phyloP scores from a whole-genome alignment of 2,113 vertebrate genomes.

The Crotophaga sulcirostris region DNA sequence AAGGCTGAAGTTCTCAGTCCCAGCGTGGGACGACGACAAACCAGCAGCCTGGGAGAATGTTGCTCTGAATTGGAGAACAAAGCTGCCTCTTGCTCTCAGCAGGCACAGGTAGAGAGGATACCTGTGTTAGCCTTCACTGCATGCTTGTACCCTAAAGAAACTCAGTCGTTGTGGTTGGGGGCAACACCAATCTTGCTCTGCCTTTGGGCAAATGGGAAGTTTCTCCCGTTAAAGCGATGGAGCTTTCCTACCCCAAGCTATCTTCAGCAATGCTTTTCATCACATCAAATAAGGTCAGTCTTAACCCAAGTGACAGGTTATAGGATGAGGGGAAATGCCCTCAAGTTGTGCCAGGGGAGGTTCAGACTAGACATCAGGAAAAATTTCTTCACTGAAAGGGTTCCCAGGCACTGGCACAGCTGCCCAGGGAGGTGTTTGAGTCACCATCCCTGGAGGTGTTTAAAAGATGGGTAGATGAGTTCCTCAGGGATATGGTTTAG shows the following conservation, averaged over 20 bases:
- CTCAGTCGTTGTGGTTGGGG: too few relatives aligned
- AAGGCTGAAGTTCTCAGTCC: neutral
- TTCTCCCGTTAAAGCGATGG: neutral
- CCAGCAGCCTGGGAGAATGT: neutral
- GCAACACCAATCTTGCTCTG: neutral
- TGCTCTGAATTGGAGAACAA: neutral
- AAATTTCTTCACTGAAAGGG: too few relatives aligned
- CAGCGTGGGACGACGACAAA: neutral
- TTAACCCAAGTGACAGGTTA: too few relatives aligned
- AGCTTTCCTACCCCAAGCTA: neutral
- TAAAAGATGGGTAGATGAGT: too few relatives aligned
- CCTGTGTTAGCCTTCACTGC: neutral
- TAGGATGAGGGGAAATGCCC: too few relatives aligned
- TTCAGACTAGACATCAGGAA: too few relatives aligned
- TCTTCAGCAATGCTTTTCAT: neutral
- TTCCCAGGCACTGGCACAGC: too few relatives aligned
- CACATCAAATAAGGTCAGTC: neutral
- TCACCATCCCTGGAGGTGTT: too few relatives aligned
- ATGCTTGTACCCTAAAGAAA: neutral
- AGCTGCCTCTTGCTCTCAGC: neutral
- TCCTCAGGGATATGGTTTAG: too few relatives aligned
- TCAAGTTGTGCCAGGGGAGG: too few relatives aligned
- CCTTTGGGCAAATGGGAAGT: neutral
- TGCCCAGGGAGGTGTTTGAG: too few relatives aligned
- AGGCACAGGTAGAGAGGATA: neutral